A percentile compares a stretch with the other conserved stretches of the same genome.
Evolutionary conservation across 2,113 vertebrate genomes (phyloP).

Genomic region (Brevimyrus niger): DNA sequence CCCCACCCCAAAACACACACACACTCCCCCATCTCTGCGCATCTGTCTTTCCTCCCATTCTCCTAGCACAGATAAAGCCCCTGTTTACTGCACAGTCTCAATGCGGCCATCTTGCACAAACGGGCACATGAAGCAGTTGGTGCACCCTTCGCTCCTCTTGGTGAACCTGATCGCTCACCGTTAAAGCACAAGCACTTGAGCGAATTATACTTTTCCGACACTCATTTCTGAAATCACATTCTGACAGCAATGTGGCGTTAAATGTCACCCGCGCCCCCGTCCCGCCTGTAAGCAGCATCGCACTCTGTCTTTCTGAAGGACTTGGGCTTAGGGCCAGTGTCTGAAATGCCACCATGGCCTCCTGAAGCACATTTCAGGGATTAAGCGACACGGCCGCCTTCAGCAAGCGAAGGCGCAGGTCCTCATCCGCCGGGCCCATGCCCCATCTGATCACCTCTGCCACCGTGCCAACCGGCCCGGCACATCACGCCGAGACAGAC

Average conservation of each 20-base stretch:
- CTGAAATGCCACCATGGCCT: conserved; percentile 32
- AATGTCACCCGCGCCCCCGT: conserved; percentile 29
- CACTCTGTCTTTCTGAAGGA: conserved; percentile 16
- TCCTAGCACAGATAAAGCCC: neutral
- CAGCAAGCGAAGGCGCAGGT: conserved; percentile 28
- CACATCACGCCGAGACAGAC: neutral
- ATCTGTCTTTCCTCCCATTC: neutral
- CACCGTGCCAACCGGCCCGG: neutral
- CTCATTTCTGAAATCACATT: conserved; percentile 31
- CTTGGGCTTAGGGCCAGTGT: conserved; percentile 31
- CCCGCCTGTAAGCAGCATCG: conserved; percentile 25
- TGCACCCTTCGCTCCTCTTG: neutral
- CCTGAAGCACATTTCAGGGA: conserved; percentile 22
- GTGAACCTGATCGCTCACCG: neutral
- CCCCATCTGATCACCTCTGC: conserved; percentile 5
- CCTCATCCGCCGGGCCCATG: conserved; percentile 34
- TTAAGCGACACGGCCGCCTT: conserved; percentile 41
- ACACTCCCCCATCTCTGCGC: neutral
- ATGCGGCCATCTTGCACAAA: neutral
- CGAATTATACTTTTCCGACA: neutral
- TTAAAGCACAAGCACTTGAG: neutral
- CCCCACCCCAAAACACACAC: neutral
- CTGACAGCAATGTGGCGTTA: conserved; percentile 24
- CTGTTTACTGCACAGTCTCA: neutral
- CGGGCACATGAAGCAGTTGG: neutral